These are phyloP conservation scores for Papilio aristodemus DNA, from an alignment of 1,140 invertebrate genomes.

Conservation along the genomic window DNA sequence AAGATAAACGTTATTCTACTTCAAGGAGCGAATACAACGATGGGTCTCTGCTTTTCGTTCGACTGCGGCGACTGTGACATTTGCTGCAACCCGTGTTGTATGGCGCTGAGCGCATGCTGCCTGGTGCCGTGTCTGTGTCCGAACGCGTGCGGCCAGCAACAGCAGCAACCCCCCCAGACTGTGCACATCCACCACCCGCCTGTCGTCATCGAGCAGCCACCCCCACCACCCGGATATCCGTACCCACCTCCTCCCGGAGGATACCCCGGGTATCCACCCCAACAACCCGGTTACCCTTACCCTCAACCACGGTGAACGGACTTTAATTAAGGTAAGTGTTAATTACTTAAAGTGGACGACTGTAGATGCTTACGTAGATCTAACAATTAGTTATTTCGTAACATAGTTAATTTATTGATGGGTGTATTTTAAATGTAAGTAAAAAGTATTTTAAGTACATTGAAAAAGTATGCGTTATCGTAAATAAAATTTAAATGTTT, in stretches of 20 bases:
- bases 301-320: constrained; percentile 38
- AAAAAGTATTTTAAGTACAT: not conserved
- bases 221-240: constrained; percentile 53
- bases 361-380: constrained; percentile 24
- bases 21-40: constrained; percentile 49
- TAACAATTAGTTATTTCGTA: not conserved
- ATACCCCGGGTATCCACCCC: constrained; percentile 49
- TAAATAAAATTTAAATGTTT: constrained; percentile 30
- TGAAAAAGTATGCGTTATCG: not conserved
- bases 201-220: constrained; percentile 57
- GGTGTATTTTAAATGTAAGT: not conserved
- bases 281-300: constrained; percentile 45
- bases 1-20: constrained; percentile 55
- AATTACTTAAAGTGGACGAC: constrained; percentile 48
- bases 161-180: constrained; percentile 58
- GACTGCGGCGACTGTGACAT: constrained; percentile 69
- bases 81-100: constrained; percentile 67
- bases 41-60: constrained; percentile 73
- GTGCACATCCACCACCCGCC: constrained; percentile 63
- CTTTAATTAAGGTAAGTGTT: constrained; percentile 56
- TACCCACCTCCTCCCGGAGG: constrained; percentile 51
- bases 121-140: constrained; percentile 68
- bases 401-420: not conserved
- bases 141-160: constrained; percentile 69
- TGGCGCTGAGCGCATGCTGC: constrained; percentile 69